Evolutionary conservation across 1,140 invertebrate genomes (phyloP).

Genomic region (Magallana angulata): DNA sequence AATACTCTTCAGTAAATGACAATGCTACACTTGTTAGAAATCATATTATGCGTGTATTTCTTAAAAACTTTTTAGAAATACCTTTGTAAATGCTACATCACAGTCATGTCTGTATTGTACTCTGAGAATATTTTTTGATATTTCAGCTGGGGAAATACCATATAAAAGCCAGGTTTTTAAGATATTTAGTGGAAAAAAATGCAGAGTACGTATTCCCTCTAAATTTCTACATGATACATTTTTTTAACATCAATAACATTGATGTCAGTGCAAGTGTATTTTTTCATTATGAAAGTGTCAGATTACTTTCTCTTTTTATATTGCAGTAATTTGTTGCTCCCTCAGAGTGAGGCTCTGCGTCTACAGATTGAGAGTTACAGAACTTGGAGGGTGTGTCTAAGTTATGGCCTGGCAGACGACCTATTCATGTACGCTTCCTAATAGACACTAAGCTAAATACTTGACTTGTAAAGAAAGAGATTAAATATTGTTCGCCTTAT

Average conservation of each 20-base stretch:
- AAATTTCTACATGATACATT: too few relatives aligned
- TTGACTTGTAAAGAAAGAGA: neutral
- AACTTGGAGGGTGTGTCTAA: constrained; percentile 79
- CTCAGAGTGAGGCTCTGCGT: constrained; percentile 70
- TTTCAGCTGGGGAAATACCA: constrained; percentile 65
- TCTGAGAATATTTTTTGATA: neutral
- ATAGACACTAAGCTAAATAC: neutral
- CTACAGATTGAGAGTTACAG: constrained; percentile 78
- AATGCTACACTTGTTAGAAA: too few relatives aligned
- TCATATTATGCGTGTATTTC: too few relatives aligned
- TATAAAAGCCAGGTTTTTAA: constrained; percentile 58
- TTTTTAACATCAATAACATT: too few relatives aligned
- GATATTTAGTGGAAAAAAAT: constrained; percentile 59
- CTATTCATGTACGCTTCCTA: constrained; percentile 71
- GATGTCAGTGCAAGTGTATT: too few relatives aligned
- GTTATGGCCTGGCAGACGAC: constrained; percentile 78
- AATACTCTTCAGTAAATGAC: too few relatives aligned
- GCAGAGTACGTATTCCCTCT: constrained; percentile 51
- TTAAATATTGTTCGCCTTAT: too few relatives aligned
- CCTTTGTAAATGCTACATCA: too few relatives aligned
- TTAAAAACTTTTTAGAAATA: too few relatives aligned
- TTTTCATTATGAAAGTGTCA: too few relatives aligned
- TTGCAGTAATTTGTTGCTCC: constrained; percentile 74
- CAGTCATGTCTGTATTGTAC: too few relatives aligned
- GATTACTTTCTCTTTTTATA: neutral